A percentile compares a stretch with the other conserved stretches of the same genome.
Conservation (phyloP, 2,797 vertebrate genomes). For the Naso thynnoides region DNA sequence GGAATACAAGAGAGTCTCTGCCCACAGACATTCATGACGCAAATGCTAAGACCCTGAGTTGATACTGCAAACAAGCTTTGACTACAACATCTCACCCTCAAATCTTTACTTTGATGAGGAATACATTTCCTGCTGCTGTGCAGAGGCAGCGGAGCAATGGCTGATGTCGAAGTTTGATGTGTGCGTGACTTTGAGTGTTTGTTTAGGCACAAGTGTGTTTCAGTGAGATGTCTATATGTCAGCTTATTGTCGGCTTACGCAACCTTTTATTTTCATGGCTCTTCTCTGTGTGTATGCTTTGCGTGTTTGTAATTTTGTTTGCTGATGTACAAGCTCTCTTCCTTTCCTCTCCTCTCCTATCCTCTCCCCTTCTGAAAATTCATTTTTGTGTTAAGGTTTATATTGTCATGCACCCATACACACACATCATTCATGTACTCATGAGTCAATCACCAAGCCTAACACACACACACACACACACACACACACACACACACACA, state of each 20-base stretch:
- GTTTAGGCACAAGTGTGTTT: background rate
- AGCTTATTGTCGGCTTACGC: constrained; percentile 45
- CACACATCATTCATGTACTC: no score
- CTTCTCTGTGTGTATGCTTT: constrained; percentile 21
- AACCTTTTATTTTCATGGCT: constrained; percentile 47
- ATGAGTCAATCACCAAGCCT: no score
- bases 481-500: constrained; percentile 17
- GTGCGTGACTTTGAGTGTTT: constrained; percentile 9
- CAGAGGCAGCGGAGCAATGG: constrained; percentile 20
- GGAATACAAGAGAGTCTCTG: constrained; percentile 5
- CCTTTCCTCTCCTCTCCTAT: constrained; percentile 17
- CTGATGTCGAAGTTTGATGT: constrained; percentile 4
- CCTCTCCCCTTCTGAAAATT: constrained; percentile 1
- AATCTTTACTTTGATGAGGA: constrained; percentile 8
- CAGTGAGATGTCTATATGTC: constrained; percentile 22
- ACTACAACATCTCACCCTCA: background rate
- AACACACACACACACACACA: background rate
- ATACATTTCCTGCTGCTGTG: constrained; percentile 15
- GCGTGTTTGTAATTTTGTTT: constrained; percentile 31
- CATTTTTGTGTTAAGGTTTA: constrained; percentile 4
- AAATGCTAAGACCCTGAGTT: background rate
- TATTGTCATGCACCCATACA: constrained; percentile 12
- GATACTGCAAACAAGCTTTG: constrained; percentile 14
- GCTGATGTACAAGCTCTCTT: background rate
- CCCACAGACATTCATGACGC: background rate